Evolutionary conservation across 2,113 vertebrate species (phyloP), one percentile per base, ranked within the genome.

Genomic region (Sapajus apella): DNA sequence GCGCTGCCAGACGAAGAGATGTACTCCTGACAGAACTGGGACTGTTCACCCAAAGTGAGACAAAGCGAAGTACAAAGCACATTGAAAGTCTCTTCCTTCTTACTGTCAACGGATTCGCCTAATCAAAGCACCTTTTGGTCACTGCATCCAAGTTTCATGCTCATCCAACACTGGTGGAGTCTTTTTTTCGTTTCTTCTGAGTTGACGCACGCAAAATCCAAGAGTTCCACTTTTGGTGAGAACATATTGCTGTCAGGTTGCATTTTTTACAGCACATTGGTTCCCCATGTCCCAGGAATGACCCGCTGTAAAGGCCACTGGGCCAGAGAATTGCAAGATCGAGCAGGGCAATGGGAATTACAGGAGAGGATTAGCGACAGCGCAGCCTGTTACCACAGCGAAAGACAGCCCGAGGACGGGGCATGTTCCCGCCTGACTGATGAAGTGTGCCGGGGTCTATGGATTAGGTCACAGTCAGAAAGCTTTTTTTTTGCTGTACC

Each of bases 361-460:
- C 8, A 30, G n/a, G 66, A n/a, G 30, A 10, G 16, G n/a, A 50
- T 30, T 3, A 45, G 64, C 16, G 0, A 12, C 66, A 5, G 12
- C 6, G 32, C 7, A 21, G 66, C 32, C 6, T 43, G 0, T 12
- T 17, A 21, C 2, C 2, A n/a, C 58, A 8, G 82, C 0, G 55
- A 35, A 2, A 4, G 40, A 27, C 72, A 58, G 32, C 23, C 81
- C 1, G 23, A 56, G 13, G 27, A 25, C 37, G 47, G 30, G 6
- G 32, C 0, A 0, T 0, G 0, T 10, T 12, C 14, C 80, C 45
- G 2, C 55, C 1, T 6, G 66, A 16, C 68, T 4, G 1, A 32
- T 30, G 77, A 82, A 56, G 2, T 14, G 25, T 4, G 75, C 9
- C 2, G 6, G 47, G 5, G 47, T 14, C 55, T 55, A 7, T 2